phyloP scores from a whole-genome alignment of 2,113 vertebrate genomes.

The Lontra canadensis region DNA sequence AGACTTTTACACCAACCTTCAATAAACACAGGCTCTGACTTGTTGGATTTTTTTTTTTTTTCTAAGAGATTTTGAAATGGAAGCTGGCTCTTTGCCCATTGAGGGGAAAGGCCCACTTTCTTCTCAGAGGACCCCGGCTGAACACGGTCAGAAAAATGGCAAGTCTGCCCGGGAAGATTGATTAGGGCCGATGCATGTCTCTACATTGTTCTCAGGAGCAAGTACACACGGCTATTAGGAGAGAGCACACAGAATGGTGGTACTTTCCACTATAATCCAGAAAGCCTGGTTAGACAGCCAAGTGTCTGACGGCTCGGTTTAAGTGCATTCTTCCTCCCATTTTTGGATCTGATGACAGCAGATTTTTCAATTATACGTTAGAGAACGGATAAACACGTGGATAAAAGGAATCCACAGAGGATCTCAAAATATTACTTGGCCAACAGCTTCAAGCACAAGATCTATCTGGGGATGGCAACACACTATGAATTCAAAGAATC shows the following conservation, averaged over 20 bases:
- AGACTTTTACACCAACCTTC: conserved; percentile 73
- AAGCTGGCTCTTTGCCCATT: conserved; percentile 54
- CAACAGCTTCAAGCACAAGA: conserved; percentile 50
- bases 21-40: conserved; percentile 74
- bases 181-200: not conserved
- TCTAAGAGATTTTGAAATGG: conserved; percentile 65
- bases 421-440: conserved; percentile 41
- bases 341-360: not conserved
- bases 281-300: not conserved
- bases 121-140: conserved; percentile 46
- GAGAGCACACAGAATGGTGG: not conserved
- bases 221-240: not conserved
- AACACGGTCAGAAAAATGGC: conserved; percentile 44
- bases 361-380: conserved; percentile 44
- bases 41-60: conserved; percentile 41
- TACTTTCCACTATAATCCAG: not conserved
- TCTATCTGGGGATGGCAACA: not conserved
- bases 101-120: conserved; percentile 39
- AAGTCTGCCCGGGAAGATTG: conserved; percentile 57
- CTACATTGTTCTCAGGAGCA: not conserved
- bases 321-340: not conserved
- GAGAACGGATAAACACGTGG: not conserved
- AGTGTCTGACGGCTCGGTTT: conserved; percentile 24
- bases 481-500: conserved; percentile 33
- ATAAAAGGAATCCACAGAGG: conserved; percentile 42